Conservation (phyloP, 1,140 invertebrate species). For the Drosophila truncata region DNA sequence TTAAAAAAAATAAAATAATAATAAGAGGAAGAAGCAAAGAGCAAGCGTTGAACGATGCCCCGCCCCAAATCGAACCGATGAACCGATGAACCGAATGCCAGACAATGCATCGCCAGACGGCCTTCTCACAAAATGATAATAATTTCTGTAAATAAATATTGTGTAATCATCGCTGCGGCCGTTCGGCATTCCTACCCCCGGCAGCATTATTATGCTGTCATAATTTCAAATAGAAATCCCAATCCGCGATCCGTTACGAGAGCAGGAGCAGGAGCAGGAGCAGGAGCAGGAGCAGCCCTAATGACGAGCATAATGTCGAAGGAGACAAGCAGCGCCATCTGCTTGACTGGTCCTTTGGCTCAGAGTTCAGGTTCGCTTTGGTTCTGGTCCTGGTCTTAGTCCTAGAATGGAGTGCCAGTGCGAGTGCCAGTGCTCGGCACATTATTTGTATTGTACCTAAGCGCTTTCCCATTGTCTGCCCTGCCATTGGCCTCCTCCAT, state of each 20-base stretch:
- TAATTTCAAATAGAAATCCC: conserved; percentile 69
- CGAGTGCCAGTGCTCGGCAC: conserved; percentile 21
- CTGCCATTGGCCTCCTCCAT: conserved; percentile 61
- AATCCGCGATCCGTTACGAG: conserved; percentile 56
- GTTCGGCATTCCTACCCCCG: conserved; percentile 21
- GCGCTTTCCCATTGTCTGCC: conserved; percentile 48
- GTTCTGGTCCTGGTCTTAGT: background rate
- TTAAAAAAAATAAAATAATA: too few relatives aligned
- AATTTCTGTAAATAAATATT: conserved; percentile 78
- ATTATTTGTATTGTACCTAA: conserved; percentile 60
- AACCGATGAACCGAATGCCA: conserved; percentile 15
- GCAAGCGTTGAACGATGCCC: conserved; percentile 24
- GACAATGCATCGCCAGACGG: conserved; percentile 33
- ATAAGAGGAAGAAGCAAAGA: background rate
- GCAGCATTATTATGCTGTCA: conserved; percentile 76
- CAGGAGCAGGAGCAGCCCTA: conserved; percentile 36
- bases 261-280: conserved; percentile 32
- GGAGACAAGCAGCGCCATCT: conserved; percentile 66
- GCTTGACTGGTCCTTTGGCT: conserved; percentile 31
- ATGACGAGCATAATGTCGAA: conserved; percentile 75
- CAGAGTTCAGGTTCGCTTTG: conserved; percentile 19
- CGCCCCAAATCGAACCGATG: conserved; percentile 34
- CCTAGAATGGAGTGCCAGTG: conserved; percentile 10
- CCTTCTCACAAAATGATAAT: conserved; percentile 73
- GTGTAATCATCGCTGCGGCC: conserved; percentile 67